Evolutionary conservation across 2,888 invertebrate species (phyloP), one percentile per base, ranked within the genome.

Genomic region (Chymomyza procnemis): DNA sequence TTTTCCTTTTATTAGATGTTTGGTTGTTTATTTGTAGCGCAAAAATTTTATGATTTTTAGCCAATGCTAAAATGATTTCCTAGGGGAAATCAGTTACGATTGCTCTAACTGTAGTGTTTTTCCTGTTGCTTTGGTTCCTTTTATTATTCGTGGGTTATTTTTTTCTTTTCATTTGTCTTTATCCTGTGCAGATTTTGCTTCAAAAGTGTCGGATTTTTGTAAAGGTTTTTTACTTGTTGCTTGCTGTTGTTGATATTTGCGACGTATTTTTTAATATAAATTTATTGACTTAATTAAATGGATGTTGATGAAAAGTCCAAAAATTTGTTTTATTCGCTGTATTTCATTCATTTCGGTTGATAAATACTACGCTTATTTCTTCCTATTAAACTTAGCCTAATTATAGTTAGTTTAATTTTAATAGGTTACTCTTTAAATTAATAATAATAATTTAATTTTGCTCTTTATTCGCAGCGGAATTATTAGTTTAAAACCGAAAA

Each of bases 41-140:
- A 70, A 74, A 87, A 84, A 87, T 87, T 90, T 90, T 89, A 89
- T 90, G 90, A 89, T 90, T 89, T 71, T 79, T 76, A 74, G 74
- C 87, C 71, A 72, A 84, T 81, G 88, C 87, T 90, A 90, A 90
- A 89, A 87, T 89, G 90, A 89, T 89, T 89, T 89, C 89, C 89
- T 87, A 81, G 74, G 88, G 89, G 89, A 89, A 87, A 87, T 87
- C 87, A 87, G 54, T n/a, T 18, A 50, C 50, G 41, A 52, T 46
- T 48, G 14, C 18, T 59, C 34, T 61, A 66, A 46, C 30, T 55
- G 67, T 56, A 56, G 19, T 59, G 56, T 65, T 61, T 67, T 46
- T 59, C 57, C 26, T 67, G 69, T 57, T 61, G 54, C 19, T 12
- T 54, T 54, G 8, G 14, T 22, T 73, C 61, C 71, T 67, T 46